Percentiles rank a stretch among this genome's conserved stretches.
Conservation (phyloP, 2,113 vertebrate genomes). For the Chauna torquata region DNA sequence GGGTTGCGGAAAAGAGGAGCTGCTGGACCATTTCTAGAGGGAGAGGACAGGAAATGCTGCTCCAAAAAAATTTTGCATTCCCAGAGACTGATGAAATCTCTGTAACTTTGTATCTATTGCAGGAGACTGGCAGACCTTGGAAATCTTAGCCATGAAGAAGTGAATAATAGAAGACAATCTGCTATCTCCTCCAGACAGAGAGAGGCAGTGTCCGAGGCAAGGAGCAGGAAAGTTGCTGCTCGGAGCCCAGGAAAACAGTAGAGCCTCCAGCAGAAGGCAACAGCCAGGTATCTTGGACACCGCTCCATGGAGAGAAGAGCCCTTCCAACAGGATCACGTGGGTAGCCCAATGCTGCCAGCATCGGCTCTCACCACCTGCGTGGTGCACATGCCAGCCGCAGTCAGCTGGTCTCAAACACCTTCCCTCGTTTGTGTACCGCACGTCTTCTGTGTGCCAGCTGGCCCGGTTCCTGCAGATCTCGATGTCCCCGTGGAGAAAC, state of each 20-base stretch:
- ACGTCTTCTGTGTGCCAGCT: fast-evolving
- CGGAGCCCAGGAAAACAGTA: not conserved
- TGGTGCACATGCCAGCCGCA: fast-evolving
- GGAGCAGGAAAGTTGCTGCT: not conserved
- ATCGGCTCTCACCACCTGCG: fast-evolving
- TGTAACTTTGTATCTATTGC: not conserved
- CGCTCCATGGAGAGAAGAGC: not conserved
- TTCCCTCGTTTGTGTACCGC: fast-evolving
- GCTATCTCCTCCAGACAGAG: not conserved
- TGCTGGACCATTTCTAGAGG: not conserved
- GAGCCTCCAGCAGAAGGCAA: not conserved
- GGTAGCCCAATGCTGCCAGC: fast-evolving
- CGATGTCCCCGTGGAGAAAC: fast-evolving
- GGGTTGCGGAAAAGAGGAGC: not conserved
- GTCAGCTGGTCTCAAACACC: not conserved
- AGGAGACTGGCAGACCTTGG: not conserved
- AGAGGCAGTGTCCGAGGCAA: not conserved
- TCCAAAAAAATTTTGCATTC: not conserved
- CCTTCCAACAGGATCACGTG: not conserved
- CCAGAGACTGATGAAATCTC: not conserved
- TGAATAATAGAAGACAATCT: not conserved
- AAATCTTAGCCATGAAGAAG: not conserved
- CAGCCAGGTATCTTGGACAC: not conserved
- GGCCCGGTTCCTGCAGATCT: not conserved
- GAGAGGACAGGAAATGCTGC: not conserved